Evolutionary conservation across 2,888 invertebrate genomes (phyloP), one percentile per base, ranked within the genome.

Genomic region (Mesorhabditis belari): DNA sequence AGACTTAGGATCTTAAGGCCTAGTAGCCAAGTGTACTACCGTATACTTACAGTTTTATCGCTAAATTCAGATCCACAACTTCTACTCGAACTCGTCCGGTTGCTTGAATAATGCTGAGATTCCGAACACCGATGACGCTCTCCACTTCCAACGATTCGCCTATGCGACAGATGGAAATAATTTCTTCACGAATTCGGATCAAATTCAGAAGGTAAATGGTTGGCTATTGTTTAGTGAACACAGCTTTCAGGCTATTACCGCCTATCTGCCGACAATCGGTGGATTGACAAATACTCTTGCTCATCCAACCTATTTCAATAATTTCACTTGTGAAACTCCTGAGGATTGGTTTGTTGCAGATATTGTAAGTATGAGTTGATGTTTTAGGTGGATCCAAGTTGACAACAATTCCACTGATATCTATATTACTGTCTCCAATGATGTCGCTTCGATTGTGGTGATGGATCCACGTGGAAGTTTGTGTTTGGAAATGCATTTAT

Each of bases 161-260:
- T 68, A 71, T 55, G 65, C 66, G 21, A 61, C 65, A 26, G 64
- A 69, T 52, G 74, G 74, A 62, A 71, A 73, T 35, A 35, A 29
- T 21, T 49, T 62, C 52, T 52, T 51, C 56, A 17, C 63, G 4
- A 19, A 35, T n/a, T 17, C 12, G 44, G 44, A 35, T 35, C 44
- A 35, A n/a, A 35, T 35, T n/a, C 44, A 35, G 44, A 35, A 35
- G 44, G 44, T 35, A 35, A 35, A n/a, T 17, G 44, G 12, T 17
- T 17, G n/a, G n/a, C 12, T 17, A 35, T 9, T 35, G n/a, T 1
- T n/a, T n/a, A 9, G 1, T n/a, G n/a, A n/a, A n/a, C n/a, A 35
- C 12, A n/a, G 12, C n/a, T 35, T 35, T 52, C 27, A 67, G 64
- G 63, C 66, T 24, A 53, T 71, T 26, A 58, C 62, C 6, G 35